Percentiles rank a stretch among this genome's conserved stretches.
These are phyloP conservation scores for Triplophysa siluroides DNA, from an alignment of 2,113 vertebrate species.

Conservation along the genomic window DNA sequence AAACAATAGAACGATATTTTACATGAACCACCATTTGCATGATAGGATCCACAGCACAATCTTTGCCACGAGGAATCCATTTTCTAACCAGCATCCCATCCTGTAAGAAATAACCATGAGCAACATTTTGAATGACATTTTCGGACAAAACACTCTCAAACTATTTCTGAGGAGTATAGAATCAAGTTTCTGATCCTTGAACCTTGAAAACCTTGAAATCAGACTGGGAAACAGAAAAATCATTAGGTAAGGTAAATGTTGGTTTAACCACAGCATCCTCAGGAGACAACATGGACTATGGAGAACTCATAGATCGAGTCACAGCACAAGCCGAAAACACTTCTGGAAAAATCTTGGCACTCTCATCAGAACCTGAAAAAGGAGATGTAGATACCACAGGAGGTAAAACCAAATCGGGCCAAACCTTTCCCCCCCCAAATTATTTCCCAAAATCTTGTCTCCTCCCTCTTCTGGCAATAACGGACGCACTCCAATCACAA, in stretches of 20 bases:
- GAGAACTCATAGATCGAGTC: background rate
- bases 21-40: background rate
- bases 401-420: background rate
- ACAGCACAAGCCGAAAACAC: background rate
- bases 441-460: background rate
- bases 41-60: background rate
- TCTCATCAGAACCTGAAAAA: background rate
- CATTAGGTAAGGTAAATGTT: background rate
- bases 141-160: background rate
- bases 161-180: background rate
- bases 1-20: background rate
- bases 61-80: background rate
- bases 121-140: background rate
- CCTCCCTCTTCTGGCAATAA: background rate
- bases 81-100: background rate
- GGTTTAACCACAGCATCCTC: background rate
- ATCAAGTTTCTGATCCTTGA: background rate
- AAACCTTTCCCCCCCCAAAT: background rate
- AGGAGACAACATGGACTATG: background rate
- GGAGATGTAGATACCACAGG: background rate
- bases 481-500: background rate
- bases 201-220: too few relatives aligned
- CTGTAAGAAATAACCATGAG: background rate
- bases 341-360: background rate
- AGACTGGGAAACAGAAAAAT: background rate